Evolutionary conservation across 2,888 invertebrate genomes (phyloP), one percentile per base, ranked within the genome.

Genomic region (Drosophila nr. medialis): DNA sequence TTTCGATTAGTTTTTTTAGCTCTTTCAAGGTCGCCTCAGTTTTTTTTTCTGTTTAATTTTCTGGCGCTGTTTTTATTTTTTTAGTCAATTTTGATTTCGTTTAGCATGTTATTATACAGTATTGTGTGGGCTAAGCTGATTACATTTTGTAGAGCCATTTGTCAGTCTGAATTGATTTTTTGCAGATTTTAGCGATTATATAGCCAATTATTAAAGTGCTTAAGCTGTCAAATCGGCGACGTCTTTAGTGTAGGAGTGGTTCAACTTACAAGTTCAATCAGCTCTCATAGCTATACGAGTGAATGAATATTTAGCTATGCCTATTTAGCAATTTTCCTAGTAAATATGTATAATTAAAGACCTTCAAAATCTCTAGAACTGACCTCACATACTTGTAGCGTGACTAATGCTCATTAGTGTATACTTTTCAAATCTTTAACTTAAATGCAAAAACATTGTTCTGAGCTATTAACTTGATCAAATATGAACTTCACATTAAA

Each of bases 21-120:
- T 77, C 77, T 83, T 72, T 85, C 86, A 90, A 83, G 87, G 83
- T 89, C 86, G 72, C 32, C 63, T 49, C 38, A 72, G 67, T 66
- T 74, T 62, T 67, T 55, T 64, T 67, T 67, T 65, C 56, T 72
- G 66, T 67, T 72, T 30, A 64, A 66, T 75, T 61, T 72, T 76
- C 32, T 72, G 64, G 66, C 67, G 63, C 64, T 61, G 40, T 56
- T 72, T 56, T 72, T 64, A 72, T 64, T 64, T 42, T 53, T 10
- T 54, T 53, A 48, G 54, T 50, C 34, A 34, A 24, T 27, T 36
- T 45, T 2, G 15, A 51, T 50, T 21, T 27, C 55, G 45, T 42
- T 78, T 64, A 64, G 64, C 62, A 64, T 74, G 55, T n/a, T 64
- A 56, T 79, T 77, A 71, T 64, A 45, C 53, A 77, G 75, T 64